phyloP scores from a whole-genome alignment of 2,888 invertebrate genomes.

The Theretra japonica region DNA sequence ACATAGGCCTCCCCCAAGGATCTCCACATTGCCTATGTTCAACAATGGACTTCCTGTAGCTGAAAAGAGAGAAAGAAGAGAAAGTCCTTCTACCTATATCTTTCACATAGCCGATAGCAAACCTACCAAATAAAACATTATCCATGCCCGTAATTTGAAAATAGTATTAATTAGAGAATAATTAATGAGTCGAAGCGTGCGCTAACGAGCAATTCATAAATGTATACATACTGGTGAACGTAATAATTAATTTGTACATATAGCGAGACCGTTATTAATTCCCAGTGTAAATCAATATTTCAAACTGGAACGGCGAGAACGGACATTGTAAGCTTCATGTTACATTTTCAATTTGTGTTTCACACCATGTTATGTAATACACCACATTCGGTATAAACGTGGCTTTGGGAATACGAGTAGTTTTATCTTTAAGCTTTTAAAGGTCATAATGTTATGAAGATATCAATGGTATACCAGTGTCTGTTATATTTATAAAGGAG shows the following conservation, averaged over 20 bases:
- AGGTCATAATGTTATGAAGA: neutral
- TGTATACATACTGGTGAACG: neutral
- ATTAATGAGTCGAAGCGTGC: slow-evolving; percentile 7
- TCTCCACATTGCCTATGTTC: too few species aligned
- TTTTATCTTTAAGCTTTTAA: neutral
- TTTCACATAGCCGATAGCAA: too few species aligned
- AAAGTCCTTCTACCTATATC: too few species aligned
- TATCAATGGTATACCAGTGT: neutral
- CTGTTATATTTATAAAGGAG: too few species aligned
- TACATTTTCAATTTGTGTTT: neutral
- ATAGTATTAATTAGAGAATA: slow-evolving; percentile 7
- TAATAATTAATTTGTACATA: slow-evolving; percentile 14
- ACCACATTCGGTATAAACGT: neutral
- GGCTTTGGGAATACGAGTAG: neutral
- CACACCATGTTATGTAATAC: neutral
- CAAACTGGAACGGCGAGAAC: neutral
- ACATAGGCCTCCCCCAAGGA: too few species aligned
- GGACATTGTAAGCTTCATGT: neutral
- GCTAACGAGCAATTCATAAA: slow-evolving; percentile 16
- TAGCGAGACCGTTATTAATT: neutral
- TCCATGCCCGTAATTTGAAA: neutral
- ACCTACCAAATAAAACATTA: neutral
- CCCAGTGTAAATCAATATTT: slow-evolving; percentile 3
- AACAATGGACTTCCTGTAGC: too few species aligned
- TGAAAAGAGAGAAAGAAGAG: too few species aligned